These are phyloP conservation scores for Cololabis saira DNA, from an alignment of 2,113 vertebrate species.

Conservation along the genomic window DNA sequence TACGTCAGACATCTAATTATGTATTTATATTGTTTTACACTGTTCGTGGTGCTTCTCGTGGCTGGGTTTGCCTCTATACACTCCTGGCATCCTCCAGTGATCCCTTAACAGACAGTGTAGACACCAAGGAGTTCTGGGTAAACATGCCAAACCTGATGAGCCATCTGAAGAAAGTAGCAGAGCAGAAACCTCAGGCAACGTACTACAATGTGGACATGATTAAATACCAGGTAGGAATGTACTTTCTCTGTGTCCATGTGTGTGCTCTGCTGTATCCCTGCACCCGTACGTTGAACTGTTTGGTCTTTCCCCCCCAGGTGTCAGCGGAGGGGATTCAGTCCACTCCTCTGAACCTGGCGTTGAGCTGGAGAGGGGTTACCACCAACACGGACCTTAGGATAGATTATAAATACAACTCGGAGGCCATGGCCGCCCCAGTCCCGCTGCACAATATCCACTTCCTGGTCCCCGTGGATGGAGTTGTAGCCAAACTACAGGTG, in stretches of 20 bases:
- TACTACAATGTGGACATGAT: slow-evolving; percentile 99
- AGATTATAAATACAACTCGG: slow-evolving; percentile 96
- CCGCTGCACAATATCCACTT: slow-evolving; percentile 96
- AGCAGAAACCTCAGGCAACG: slow-evolving; percentile 97
- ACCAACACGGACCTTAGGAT: slow-evolving; percentile 93
- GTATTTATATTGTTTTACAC: not conserved
- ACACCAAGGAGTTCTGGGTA: slow-evolving; percentile 95
- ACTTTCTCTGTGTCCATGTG: not conserved
- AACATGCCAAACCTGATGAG: slow-evolving; percentile 98
- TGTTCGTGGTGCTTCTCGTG: not conserved
- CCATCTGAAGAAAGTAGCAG: slow-evolving; percentile 95
- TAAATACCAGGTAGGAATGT: slow-evolving; percentile 91
- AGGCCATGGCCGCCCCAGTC: slow-evolving; percentile 89
- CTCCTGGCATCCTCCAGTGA: slow-evolving; percentile 78
- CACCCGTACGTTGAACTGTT: not conserved
- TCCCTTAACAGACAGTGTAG: slow-evolving; percentile 80
- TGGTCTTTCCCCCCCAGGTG: slow-evolving; percentile 81
- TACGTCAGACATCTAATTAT: not conserved
- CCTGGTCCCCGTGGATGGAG: slow-evolving; percentile 91
- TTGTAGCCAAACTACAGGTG: slow-evolving; percentile 90
- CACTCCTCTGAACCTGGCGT: slow-evolving; percentile 94
- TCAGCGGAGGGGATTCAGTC: slow-evolving; percentile 94
- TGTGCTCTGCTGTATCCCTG: not conserved
- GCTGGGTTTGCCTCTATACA: not conserved
- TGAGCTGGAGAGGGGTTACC: slow-evolving; percentile 93